Conservation (phyloP, 2,888 invertebrate genomes). For the Merodon equestris region DNA sequence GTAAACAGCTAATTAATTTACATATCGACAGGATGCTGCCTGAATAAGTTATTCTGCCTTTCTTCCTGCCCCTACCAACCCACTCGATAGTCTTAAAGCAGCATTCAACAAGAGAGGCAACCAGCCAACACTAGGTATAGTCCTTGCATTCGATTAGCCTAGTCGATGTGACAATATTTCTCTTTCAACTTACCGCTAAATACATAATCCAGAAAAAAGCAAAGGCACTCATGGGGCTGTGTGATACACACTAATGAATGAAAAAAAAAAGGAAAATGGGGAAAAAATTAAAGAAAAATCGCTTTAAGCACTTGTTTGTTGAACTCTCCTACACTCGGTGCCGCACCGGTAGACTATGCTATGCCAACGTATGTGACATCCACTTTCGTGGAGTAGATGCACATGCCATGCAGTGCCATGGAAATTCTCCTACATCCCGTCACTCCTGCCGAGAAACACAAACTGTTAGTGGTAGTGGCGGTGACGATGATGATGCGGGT, state of each 20-base stretch:
- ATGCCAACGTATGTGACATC: neutral
- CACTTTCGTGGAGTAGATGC: constrained; percentile 1
- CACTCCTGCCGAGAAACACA: constrained; percentile 6
- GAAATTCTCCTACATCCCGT: neutral
- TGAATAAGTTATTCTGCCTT: no score
- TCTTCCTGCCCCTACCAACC: no score
- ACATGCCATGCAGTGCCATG: constrained; percentile 36
- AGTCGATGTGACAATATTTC: constrained; percentile 44
- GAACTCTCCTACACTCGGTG: constrained; percentile 41
- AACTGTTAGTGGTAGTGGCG: constrained; percentile 19
- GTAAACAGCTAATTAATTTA: constrained; percentile 39
- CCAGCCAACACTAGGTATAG: no score
- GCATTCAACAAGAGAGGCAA: no score
- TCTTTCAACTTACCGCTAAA: constrained; percentile 42
- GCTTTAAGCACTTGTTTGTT: constrained; percentile 52
- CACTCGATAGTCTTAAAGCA: no score
- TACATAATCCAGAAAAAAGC: constrained; percentile 40
- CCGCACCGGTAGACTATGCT: neutral
- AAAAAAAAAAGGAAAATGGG: constrained; percentile 28
- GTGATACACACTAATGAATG: constrained; percentile 37
- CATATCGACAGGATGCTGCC: constrained; percentile 29
- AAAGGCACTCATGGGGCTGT: neutral
- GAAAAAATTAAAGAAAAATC: constrained; percentile 15
- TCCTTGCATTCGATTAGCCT: constrained; percentile 39
- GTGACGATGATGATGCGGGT: constrained; percentile 28